These are phyloP conservation scores for Eidolon helvum DNA, from an alignment of 2,113 vertebrate species.

Conservation along the genomic window DNA sequence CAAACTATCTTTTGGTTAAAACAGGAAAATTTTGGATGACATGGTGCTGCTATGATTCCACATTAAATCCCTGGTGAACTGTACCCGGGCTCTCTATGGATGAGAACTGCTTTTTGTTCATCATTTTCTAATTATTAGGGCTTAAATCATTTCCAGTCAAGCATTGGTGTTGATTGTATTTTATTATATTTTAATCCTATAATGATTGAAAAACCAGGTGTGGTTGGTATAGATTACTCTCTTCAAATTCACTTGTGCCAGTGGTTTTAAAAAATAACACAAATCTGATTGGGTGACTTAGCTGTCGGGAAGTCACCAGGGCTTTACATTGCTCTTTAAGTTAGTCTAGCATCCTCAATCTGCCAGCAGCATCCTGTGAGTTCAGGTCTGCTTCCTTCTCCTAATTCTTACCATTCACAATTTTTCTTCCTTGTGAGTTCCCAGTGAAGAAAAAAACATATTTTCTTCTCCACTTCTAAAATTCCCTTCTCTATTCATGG, in stretches of 20 bases:
- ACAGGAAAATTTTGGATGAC: background rate
- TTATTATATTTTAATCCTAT: slow-evolving; percentile 52
- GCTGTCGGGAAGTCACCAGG: background rate
- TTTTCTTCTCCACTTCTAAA: background rate
- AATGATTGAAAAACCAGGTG: background rate
- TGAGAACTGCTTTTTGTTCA: background rate
- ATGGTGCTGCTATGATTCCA: background rate
- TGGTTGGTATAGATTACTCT: background rate
- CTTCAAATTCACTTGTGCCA: background rate
- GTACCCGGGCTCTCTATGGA: background rate
- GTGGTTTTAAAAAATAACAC: background rate
- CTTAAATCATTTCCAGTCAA: background rate
- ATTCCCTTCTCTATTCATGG: background rate
- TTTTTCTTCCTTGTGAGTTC: background rate
- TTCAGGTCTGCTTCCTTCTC: background rate
- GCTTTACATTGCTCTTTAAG: background rate
- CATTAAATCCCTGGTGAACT: background rate
- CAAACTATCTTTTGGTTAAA: background rate
- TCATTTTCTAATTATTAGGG: slow-evolving; percentile 23
- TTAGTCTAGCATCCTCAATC: background rate
- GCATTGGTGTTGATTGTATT: background rate
- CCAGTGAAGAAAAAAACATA: background rate
- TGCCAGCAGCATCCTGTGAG: background rate
- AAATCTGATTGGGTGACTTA: background rate
- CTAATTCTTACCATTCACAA: background rate